Conservation (phyloP, 2,113 vertebrate species). For the Anoura caudifer region DNA sequence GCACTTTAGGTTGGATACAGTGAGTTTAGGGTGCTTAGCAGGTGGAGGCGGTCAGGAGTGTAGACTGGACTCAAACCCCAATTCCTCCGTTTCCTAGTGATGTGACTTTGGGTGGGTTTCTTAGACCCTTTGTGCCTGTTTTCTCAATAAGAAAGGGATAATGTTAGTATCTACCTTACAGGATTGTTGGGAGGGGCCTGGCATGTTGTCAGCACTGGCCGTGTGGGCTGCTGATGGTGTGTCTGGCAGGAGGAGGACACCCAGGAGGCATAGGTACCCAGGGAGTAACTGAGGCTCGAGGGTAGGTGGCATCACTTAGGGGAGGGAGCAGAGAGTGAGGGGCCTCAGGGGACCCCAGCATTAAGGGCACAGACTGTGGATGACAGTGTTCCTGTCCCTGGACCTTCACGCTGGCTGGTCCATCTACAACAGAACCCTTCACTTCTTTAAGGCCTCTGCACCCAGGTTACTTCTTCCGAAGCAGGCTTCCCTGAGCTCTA, state of each 20-base stretch:
- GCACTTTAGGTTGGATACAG: not conserved
- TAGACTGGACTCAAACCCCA: not conserved
- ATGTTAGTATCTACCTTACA: not conserved
- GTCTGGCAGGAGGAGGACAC: not conserved
- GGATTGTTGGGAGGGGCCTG: not conserved
- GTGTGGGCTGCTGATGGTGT: not conserved
- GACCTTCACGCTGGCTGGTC: not conserved
- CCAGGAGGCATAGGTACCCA: not conserved
- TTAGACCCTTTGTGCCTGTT: not conserved
- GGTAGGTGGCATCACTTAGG: not conserved
- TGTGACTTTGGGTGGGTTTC: not conserved
- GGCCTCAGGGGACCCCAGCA: not conserved
- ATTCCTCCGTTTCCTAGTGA: not conserved
- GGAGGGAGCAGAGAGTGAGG: not conserved
- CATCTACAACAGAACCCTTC: not conserved
- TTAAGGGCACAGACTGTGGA: not conserved
- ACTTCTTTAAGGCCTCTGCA: not conserved
- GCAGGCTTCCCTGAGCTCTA: not conserved
- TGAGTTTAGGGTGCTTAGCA: not conserved
- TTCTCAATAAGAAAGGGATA: not conserved
- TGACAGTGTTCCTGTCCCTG: not conserved
- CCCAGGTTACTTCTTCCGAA: not conserved
- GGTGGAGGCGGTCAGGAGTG: not conserved
- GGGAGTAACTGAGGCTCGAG: not conserved
- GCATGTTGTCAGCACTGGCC: not conserved